A percentile compares a stretch with the other conserved stretches of the same genome.
These are phyloP conservation scores for Eolophus roseicapilla DNA, from an alignment of 2,113 vertebrate genomes.

Conservation along the genomic window DNA sequence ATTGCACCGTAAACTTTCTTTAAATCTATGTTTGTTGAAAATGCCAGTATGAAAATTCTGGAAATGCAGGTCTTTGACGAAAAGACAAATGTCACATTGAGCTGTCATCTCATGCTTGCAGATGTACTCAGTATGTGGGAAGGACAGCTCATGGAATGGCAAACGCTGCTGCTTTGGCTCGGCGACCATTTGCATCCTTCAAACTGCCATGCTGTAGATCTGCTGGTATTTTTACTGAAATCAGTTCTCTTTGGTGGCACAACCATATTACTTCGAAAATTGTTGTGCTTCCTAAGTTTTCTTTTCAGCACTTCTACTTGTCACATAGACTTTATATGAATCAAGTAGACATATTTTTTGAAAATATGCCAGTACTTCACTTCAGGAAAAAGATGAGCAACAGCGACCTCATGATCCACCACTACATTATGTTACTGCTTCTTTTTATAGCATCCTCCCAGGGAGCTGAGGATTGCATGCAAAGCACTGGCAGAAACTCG, in stretches of 20 bases:
- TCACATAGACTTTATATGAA: background rate
- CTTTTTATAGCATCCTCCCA: background rate
- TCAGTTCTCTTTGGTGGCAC: background rate
- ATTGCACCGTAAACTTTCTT: background rate
- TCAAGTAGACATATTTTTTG: background rate
- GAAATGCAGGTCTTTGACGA: background rate
- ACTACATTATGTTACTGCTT: background rate
- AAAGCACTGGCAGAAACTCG: background rate
- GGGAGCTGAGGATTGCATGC: background rate
- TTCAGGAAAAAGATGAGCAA: background rate
- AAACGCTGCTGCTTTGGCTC: background rate
- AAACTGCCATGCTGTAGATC: background rate
- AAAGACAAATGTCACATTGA: background rate
- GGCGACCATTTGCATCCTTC: background rate
- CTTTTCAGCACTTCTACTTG: background rate
- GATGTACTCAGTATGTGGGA: background rate
- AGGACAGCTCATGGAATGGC: background rate
- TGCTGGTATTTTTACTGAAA: background rate
- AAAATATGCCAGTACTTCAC: background rate
- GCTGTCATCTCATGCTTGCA: background rate
- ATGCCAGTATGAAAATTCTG: background rate
- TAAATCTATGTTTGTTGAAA: background rate
- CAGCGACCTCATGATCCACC: background rate
- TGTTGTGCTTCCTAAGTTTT: accelerated
- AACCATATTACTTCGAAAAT: background rate